Base-by-base conservation (phyloP, 64 coral and sea anemone species). In the Exaiptasia diaphana region DNA sequence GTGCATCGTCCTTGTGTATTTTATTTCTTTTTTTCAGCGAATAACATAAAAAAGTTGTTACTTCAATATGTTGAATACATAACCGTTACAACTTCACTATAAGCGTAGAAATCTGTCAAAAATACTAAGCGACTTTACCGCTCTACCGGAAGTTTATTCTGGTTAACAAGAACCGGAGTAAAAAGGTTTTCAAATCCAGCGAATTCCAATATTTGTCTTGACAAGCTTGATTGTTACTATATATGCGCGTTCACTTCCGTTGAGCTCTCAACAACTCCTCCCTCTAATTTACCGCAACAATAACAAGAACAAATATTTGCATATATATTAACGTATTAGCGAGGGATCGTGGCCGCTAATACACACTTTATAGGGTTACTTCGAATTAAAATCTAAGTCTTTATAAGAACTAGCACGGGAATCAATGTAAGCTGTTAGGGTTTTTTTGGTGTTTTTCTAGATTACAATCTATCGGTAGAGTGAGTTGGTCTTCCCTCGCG, bases 221-320 rank as follows among this genome's bases (percentile, higher is more conserved):
- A 41, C 29, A 73, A 45, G n/a, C n/a, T 73, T 73, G 32, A 25
- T 49, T 73, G 44, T 45, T 49, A 11, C 44, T 73, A 49, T 17
- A 73, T 73, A 52, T 52, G 45, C 61, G 38, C 38, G 40, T 73
- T 73, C 32, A 49, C 50, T 87, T 63, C 84, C 48, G 84, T 63
- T 68, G 21, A 15, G 44, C 61, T 53, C 75, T 77, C 74, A 53
- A 68, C 84, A 68, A 68, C 84, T 78, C 84, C 84, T 78, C 84
- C 84, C 73, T 62, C 84, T 69, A 77, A 87, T 68, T 76, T 62
- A 76, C 29, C 43, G 28, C 38, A 87, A 87, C 84, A 87, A 87
- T 87, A 78, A 67, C 62, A 74, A 77, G 48, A 29, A 45, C 84
- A 87, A 87, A 87, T 87, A 87, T 87, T 73, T 63, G 54, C 58